phyloP scores from a whole-genome alignment of 2,113 vertebrate species.

The Aptenodytes patagonicus region DNA sequence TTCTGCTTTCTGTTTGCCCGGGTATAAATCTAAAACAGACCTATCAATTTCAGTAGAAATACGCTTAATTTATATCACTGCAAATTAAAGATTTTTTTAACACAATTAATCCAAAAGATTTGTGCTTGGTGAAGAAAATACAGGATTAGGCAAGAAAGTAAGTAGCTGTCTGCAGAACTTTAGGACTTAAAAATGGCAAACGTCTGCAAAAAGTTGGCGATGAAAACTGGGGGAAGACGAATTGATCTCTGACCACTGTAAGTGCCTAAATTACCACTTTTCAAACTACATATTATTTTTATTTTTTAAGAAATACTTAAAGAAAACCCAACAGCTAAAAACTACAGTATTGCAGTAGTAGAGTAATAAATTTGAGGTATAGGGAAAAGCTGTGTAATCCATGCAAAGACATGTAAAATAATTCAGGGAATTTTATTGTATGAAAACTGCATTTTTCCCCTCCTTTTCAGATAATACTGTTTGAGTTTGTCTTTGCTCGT shows the following conservation, averaged over 20 bases:
- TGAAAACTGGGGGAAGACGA: neutral
- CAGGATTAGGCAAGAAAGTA: neutral
- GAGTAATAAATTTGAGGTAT: neutral
- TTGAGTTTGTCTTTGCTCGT: neutral
- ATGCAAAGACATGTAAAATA: neutral
- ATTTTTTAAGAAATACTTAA: neutral
- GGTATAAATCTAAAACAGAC: neutral
- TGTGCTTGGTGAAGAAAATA: neutral
- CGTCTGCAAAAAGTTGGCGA: neutral
- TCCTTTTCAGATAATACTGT: neutral
- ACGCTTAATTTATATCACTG: neutral
- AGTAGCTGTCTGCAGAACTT: neutral
- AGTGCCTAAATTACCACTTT: neutral
- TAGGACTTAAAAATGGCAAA: neutral
- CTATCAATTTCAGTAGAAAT: neutral
- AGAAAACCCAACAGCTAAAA: neutral
- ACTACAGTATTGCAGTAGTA: neutral
- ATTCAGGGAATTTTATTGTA: neutral
- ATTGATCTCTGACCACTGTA: neutral
- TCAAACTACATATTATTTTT: neutral
- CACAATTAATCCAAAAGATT: neutral
- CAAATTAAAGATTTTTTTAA: neutral
- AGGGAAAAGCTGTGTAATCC: neutral
- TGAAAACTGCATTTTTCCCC: neutral
- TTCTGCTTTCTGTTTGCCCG: neutral